phyloP scores from a whole-genome alignment of 1,140 invertebrate species.

The Metaphire vulgaris region DNA sequence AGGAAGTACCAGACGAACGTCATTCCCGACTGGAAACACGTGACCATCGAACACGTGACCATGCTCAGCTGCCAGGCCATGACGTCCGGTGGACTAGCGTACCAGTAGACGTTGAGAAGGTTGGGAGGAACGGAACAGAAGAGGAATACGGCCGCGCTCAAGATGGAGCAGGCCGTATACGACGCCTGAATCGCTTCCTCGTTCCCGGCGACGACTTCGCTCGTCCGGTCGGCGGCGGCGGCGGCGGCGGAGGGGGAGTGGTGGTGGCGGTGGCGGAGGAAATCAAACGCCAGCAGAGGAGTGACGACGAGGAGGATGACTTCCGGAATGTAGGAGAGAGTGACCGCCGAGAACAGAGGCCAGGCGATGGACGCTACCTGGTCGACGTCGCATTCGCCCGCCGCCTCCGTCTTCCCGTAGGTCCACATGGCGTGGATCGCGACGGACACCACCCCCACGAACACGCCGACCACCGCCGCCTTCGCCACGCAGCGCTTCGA shows the following conservation, averaged over 20 bases:
- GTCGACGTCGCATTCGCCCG: background rate
- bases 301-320: background rate
- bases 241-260: background rate
- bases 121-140: background rate
- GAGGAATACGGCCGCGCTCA: background rate
- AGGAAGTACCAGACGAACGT: background rate
- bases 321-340: background rate
- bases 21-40: background rate
- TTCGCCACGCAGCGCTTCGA: background rate
- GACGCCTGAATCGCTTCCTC: background rate
- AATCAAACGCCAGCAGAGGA: background rate
- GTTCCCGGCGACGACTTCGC: background rate
- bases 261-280: background rate
- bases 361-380: background rate
- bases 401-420: background rate
- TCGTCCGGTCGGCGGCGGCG: background rate
- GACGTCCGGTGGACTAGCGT: background rate
- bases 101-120: background rate
- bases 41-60: background rate
- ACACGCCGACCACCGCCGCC: background rate
- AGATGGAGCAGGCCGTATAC: background rate
- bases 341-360: background rate
- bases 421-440: background rate
- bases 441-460: background rate
- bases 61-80: background rate